These are phyloP conservation scores for Potamarius usumacintae DNA, from an alignment of 2,113 vertebrate species.

Conservation along the genomic window DNA sequence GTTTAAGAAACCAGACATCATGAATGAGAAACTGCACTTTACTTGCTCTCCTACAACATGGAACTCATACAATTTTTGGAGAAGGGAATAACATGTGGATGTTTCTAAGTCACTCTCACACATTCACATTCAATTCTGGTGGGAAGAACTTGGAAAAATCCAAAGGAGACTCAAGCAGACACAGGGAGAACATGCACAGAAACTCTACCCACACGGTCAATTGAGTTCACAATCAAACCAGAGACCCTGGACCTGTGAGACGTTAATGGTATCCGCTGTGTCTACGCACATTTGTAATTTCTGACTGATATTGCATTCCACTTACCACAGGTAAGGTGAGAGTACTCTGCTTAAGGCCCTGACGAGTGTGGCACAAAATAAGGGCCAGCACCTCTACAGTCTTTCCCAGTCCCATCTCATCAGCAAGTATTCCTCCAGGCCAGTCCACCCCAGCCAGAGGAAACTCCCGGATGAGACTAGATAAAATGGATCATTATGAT, in stretches of 20 bases:
- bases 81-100: neutral
- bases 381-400: slow-evolving; percentile 96
- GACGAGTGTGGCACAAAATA: slow-evolving; percentile 86
- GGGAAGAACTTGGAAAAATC: neutral
- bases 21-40: neutral
- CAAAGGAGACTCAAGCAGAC: neutral
- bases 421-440: slow-evolving; percentile 95
- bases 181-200: neutral
- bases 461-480: slow-evolving; percentile 86
- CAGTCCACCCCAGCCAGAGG: slow-evolving; percentile 84
- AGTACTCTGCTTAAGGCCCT: slow-evolving; percentile 79
- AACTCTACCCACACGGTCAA: neutral
- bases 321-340: slow-evolving; percentile 87
- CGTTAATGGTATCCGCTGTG: neutral
- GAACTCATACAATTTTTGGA: neutral
- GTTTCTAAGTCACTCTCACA: neutral
- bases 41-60: neutral
- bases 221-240: neutral
- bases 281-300: neutral
- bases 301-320: neutral
- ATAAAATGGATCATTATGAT: neutral
- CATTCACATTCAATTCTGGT: neutral
- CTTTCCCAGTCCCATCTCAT: slow-evolving; percentile 98
- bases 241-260: neutral
- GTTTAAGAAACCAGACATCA: neutral